Evolutionary conservation across 2,888 invertebrate genomes (phyloP), one percentile per base, ranked within the genome.

Genomic region (Synanthedon formicaeformis): DNA sequence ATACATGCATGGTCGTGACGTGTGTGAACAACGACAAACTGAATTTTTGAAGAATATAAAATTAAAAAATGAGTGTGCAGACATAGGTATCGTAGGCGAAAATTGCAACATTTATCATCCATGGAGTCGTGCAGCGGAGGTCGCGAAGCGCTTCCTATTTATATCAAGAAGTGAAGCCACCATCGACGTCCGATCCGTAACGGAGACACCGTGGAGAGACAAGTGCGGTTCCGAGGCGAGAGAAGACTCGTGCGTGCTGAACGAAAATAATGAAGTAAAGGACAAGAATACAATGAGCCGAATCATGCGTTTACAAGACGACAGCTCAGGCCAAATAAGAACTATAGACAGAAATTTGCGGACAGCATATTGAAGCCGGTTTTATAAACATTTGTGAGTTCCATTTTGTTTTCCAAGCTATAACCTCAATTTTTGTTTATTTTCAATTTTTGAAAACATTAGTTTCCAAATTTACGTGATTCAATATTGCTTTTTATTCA

Each of bases 271-370:
- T 79, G 76, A 71, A 84, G 78, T 80, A 75, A 79, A 69, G 75
- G 72, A 83, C 81, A 83, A 76, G 81, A 77, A 83, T 71, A 73
- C 65, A 70, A 34, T 34, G 34, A 72, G 75, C 75, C 75, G 74
- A 76, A 69, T 75, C 86, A 87, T 86, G 86, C 86, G 76, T 71
- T 75, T 71, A 81, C 81, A 80, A 84, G 79, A 86, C 83, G 77
- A 75, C 69, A 84, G 80, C 23, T 23, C 23, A 23, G 23, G 5
- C 23, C 5, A 23, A 23, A 23, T 23, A 23, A 23, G 23, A 23
- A 23, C 23, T 23, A 23, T 23, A 23, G 23, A 23, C 4, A 23
- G 4, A 5, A 23, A 1, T 23, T 23, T 23, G 5, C 5, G 23
- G 23, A 23, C 5, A 23, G 4, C 23, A 23, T 23, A 23, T 0